Conservation (phyloP, 2,113 vertebrate species). For the Pitta sordida region DNA sequence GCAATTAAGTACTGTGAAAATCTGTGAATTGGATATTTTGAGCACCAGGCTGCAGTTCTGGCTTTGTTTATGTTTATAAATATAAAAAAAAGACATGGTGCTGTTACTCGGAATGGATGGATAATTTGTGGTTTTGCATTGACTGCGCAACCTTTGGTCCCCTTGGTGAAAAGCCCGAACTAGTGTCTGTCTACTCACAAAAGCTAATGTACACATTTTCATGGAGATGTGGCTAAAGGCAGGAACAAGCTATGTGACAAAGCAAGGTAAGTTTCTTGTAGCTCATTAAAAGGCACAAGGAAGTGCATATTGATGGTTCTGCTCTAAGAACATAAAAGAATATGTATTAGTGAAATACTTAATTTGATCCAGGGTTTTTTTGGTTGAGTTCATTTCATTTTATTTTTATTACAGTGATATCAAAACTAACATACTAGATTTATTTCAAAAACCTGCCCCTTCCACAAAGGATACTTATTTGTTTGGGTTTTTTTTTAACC, state of each 20-base stretch:
- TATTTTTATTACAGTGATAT: not conserved
- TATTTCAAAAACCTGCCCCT: not conserved
- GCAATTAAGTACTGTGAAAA: not conserved
- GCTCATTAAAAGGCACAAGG: not conserved
- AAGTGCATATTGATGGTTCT: not conserved
- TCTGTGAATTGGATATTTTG: not conserved
- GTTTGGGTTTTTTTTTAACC: not conserved
- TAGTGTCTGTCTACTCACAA: not conserved
- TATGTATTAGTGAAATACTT: not conserved
- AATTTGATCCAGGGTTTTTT: not conserved
- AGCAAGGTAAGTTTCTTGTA: not conserved
- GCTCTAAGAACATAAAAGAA: not conserved
- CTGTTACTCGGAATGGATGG: not conserved
- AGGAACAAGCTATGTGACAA: not conserved
- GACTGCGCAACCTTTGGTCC: not conserved
- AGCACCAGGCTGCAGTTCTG: not conserved
- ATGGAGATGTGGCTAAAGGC: not conserved
- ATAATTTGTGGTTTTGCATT: not conserved
- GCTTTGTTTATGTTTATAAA: not conserved
- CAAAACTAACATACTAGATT: not conserved
- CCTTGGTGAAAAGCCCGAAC: not conserved
- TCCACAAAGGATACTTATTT: not conserved
- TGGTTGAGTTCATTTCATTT: too few species aligned
- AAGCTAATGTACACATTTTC: not conserved
- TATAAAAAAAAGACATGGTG: not conserved